phyloP scores from a whole-genome alignment of 2,888 invertebrate genomes.

The Diloba caeruleocephala region DNA sequence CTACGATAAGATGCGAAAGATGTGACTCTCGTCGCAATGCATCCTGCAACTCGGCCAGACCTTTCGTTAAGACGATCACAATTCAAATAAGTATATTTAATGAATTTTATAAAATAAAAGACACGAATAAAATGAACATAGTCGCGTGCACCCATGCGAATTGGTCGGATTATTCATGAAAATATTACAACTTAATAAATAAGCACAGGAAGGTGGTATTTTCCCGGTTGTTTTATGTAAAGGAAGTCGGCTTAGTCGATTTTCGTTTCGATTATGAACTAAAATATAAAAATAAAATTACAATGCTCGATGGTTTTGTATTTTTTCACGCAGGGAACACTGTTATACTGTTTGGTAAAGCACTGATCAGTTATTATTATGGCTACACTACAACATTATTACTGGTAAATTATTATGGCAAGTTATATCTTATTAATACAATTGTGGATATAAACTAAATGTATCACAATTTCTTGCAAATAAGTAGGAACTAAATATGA shows the following conservation, averaged over 20 bases:
- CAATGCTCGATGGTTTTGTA: conserved; percentile 78
- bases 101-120: not conserved
- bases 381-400: conserved; percentile 24
- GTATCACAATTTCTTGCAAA: conserved; percentile 63
- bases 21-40: conserved; percentile 66
- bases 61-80: conserved; percentile 55
- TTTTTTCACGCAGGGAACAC: conserved; percentile 66
- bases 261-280: conserved; percentile 79
- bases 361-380: conserved; percentile 36
- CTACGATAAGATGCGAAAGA: conserved; percentile 60
- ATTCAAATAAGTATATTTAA: conserved; percentile 11
- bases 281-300: conserved; percentile 66
- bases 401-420: conserved; percentile 51
- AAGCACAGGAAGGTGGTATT: conserved; percentile 21
- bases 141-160: conserved; percentile 78
- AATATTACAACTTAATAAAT: conserved; percentile 6
- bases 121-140: conserved; percentile 70
- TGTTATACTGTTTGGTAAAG: conserved; percentile 26
- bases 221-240: conserved; percentile 47
- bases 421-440: conserved; percentile 40
- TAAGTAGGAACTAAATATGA: conserved; percentile 59
- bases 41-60: conserved; percentile 70
- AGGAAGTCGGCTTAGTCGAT: conserved; percentile 83
- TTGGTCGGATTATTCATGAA: conserved; percentile 69
- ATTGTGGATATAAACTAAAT: conserved; percentile 32